Evolutionary conservation across 2,797 vertebrate genomes (phyloP).

Genomic region (Lutjanus argentimaculatus): DNA sequence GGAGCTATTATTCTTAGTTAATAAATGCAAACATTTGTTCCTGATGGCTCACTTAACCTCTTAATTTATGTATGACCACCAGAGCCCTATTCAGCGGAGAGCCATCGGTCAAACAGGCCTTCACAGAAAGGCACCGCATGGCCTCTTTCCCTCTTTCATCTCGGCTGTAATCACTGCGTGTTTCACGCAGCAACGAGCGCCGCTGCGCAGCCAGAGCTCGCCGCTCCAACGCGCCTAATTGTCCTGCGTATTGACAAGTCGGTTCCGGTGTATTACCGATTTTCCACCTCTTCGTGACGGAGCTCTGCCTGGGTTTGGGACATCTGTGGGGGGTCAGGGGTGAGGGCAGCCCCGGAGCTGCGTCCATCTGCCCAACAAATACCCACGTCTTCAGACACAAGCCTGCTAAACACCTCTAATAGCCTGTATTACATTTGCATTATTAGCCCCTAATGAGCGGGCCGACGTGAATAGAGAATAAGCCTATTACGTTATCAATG

Average conservation of each 20-base stretch:
- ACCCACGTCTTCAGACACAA: slow-evolving; percentile 67
- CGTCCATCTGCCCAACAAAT: slow-evolving; percentile 92
- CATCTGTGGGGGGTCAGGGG: slow-evolving; percentile 94
- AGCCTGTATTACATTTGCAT: slow-evolving; percentile 66
- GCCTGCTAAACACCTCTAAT: slow-evolving; percentile 77
- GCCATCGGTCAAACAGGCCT: slow-evolving; percentile 78
- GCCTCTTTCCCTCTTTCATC: slow-evolving; percentile 80
- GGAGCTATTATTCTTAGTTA: slow-evolving; percentile 67
- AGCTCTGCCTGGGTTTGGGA: slow-evolving; percentile 81
- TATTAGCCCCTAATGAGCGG: slow-evolving; percentile 63
- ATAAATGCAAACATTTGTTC: slow-evolving; percentile 84
- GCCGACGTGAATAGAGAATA: slow-evolving; percentile 34
- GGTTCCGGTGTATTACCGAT: slow-evolving; percentile 91
- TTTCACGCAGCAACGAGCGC: slow-evolving; percentile 86
- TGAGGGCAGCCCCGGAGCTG: slow-evolving; percentile 84
- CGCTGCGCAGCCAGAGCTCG: slow-evolving; percentile 83
- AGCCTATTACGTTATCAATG: slow-evolving; percentile 64
- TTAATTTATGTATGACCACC: slow-evolving; percentile 85
- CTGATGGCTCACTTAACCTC: slow-evolving; percentile 84
- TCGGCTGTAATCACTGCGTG: slow-evolving; percentile 84
- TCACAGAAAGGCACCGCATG: slow-evolving; percentile 68
- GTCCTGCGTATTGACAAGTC: slow-evolving; percentile 86
- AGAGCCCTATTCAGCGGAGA: slow-evolving; percentile 71
- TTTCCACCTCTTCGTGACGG: slow-evolving; percentile 83
- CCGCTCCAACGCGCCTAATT: slow-evolving; percentile 90